phyloP scores from a whole-genome alignment of 2,113 vertebrate species.

The Irena cyanogastra region DNA sequence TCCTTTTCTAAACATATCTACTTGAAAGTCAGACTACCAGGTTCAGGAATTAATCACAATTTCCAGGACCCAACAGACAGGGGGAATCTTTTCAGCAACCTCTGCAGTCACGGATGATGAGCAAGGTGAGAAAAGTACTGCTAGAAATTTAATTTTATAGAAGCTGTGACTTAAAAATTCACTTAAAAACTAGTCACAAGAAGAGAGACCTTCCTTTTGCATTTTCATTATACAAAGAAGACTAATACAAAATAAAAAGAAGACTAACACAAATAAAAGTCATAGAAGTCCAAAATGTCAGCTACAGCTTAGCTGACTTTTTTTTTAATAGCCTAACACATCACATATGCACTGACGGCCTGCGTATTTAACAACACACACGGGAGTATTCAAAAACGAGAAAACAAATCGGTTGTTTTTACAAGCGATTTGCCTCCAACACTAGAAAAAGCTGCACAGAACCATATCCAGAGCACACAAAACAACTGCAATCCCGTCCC shows the following conservation, averaged over 20 bases:
- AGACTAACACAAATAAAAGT: background rate
- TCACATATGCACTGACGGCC: rapidly evolving
- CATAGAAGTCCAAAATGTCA: background rate
- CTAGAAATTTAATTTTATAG: background rate
- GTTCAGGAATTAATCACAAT: background rate
- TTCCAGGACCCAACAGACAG: background rate
- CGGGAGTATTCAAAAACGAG: background rate
- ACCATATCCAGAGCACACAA: background rate
- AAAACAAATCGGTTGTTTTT: background rate
- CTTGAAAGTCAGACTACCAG: background rate
- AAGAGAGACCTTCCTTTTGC: background rate
- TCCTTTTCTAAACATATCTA: background rate
- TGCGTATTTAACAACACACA: background rate
- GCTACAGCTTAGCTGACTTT: too few relatives aligned
- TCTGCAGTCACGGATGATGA: background rate
- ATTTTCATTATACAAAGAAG: rapidly evolving
- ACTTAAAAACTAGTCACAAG: background rate
- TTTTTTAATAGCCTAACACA: background rate
- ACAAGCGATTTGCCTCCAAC: background rate
- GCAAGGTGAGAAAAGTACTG: background rate
- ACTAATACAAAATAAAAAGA: too few relatives aligned
- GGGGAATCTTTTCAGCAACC: background rate
- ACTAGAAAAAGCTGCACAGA: background rate
- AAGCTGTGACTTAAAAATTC: background rate
- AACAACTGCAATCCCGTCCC: rapidly evolving